Base-by-base conservation (phyloP, 1,140 invertebrate genomes). In the Panulirus ornatus region DNA sequence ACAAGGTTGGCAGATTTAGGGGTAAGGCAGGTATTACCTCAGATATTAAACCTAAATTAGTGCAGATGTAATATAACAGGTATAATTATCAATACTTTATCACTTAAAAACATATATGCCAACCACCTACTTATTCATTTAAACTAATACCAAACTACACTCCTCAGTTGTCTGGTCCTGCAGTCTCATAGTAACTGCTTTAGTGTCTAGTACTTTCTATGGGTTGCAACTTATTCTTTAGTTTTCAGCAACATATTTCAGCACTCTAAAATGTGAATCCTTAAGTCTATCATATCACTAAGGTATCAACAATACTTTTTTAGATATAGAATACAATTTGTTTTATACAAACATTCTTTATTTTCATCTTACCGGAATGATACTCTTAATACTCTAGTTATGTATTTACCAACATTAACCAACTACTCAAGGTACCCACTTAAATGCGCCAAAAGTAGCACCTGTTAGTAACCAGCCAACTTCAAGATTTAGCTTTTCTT, bases 251-350 rank as follows among this genome's bases (percentile, higher is more conserved):
- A 66, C 30, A 30, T 27, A 66, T 22, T n/a, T 66, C 19, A 66
- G 27, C n/a, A 30, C 6, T 58, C 54, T 66, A 66, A 5, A 3
- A 30, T 27, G 9, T 30, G 22, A 66, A 66, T 66, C n/a, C 58
- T 66, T 66, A 66, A 66, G n/a, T 30, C n/a, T 66, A 66, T 66
- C n/a, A 66, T 66, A 2, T 66, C 58, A 66, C n/a, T 66, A 66
- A 66, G 27, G 30, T 66, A 66, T 30, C 58, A n/a, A n/a, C n/a
- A n/a, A n/a, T n/a, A n/a, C n/a, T n/a, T n/a, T n/a, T n/a, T n/a
- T n/a, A n/a, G n/a, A n/a, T n/a, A n/a, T n/a, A n/a, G n/a, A n/a
- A n/a, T n/a, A n/a, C n/a, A n/a, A n/a, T n/a, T n/a, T n/a, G n/a
- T n/a, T n/a, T n/a, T n/a, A n/a, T n/a, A n/a, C n/a, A n/a, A n/a